Conservation (phyloP, 2,113 vertebrate species). For the Lagopus leucura region DNA sequence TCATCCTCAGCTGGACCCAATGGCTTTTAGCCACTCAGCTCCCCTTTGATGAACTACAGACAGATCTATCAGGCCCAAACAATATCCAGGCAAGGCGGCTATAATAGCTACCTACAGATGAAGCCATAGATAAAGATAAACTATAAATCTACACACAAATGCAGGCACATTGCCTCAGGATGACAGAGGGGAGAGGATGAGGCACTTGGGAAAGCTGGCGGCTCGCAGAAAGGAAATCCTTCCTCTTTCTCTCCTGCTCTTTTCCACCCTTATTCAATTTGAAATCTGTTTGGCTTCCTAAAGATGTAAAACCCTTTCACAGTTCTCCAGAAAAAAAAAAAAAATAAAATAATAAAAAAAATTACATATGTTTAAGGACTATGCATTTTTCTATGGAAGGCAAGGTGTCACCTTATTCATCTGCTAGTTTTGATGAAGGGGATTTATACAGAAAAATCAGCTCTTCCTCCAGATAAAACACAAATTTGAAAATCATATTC, state of each 20-base stretch:
- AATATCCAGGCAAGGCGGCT: slow-evolving; percentile 91
- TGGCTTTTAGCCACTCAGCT: slow-evolving; percentile 91
- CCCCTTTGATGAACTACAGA: slow-evolving; percentile 91
- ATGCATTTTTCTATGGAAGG: not conserved
- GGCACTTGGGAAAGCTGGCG: slow-evolving; percentile 63
- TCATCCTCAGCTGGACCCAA: slow-evolving; percentile 99
- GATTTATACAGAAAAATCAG: slow-evolving; percentile 5
- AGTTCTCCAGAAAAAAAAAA: not conserved
- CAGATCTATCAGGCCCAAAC: slow-evolving; percentile 94
- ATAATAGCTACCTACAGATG: slow-evolving; percentile 97
- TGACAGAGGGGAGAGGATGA: slow-evolving; percentile 75
- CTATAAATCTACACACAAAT: slow-evolving; percentile 92
- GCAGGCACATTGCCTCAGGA: slow-evolving; percentile 79
- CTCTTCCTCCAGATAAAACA: not conserved
- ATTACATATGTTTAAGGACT: not conserved
- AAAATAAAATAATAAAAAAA: not conserved
- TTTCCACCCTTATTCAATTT: not conserved
- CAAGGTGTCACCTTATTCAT: not conserved
- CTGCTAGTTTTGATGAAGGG: not conserved
- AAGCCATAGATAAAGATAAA: slow-evolving; percentile 98
- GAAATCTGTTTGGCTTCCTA: slow-evolving; percentile 56
- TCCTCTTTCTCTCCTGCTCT: not conserved
- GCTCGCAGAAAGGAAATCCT: slow-evolving; percentile 58
- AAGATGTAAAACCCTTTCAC: slow-evolving; percentile 20
- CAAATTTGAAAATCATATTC: slow-evolving; percentile 20